Conservation (phyloP, 2,113 vertebrate species). For the Neomonachus schauinslandi region DNA sequence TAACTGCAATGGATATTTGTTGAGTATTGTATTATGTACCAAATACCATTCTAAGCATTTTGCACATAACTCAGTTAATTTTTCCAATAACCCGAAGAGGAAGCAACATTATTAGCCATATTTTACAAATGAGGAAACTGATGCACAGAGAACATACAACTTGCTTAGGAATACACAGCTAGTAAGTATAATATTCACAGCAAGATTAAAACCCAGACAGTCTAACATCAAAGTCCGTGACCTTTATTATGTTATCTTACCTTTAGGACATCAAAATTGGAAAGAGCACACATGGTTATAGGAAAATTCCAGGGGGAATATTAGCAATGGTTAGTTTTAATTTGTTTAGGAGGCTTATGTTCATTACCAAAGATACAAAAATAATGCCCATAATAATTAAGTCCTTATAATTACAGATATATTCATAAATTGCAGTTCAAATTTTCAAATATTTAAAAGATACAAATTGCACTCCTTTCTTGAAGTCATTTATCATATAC, state of each 20-base stretch:
- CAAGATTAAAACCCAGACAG: background rate
- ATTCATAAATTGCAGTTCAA: background rate
- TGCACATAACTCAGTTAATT: background rate
- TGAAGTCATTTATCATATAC: background rate
- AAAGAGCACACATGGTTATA: background rate
- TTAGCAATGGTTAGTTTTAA: background rate
- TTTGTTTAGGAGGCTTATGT: background rate
- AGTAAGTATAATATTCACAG: background rate
- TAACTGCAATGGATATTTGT: background rate
- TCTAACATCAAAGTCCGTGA: background rate
- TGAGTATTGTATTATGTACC: background rate
- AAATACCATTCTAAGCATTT: background rate
- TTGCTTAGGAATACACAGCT: background rate
- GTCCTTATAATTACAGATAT: background rate
- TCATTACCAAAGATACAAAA: background rate
- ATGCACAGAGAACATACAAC: background rate
- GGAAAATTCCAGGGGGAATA: background rate
- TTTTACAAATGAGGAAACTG: background rate
- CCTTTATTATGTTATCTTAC: background rate
- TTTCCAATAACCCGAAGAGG: background rate
- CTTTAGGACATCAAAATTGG: background rate
- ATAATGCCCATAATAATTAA: background rate
- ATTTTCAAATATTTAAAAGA: slow-evolving; percentile 4
- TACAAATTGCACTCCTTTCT: background rate
- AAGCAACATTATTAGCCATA: background rate